Percentiles rank a stretch among this genome's conserved stretches.
Conservation (phyloP, 2,113 vertebrate genomes). For the Crotalus horridus region DNA sequence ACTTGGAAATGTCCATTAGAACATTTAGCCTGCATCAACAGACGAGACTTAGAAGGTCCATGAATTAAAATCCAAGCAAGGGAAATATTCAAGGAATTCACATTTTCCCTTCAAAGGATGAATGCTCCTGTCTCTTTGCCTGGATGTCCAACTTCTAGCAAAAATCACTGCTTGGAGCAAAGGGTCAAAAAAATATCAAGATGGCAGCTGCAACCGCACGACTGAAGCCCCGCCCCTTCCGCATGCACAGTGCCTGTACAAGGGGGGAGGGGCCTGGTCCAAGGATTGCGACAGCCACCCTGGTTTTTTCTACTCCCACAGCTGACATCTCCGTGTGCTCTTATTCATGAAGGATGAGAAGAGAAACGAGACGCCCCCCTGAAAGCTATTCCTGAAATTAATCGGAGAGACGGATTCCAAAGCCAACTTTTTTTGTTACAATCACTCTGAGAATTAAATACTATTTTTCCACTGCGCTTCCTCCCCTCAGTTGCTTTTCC, state of each 20-base stretch:
- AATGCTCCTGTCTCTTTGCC: neutral
- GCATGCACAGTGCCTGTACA: neutral
- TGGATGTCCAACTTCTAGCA: neutral
- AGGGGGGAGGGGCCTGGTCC: neutral
- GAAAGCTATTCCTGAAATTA: neutral
- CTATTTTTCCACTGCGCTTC: conserved; percentile 28
- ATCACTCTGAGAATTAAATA: conserved; percentile 57
- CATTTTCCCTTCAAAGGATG: neutral
- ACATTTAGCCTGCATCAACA: neutral
- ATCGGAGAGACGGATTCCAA: neutral
- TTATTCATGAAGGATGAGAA: neutral
- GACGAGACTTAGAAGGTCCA: neutral
- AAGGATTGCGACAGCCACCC: neutral
- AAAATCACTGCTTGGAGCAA: neutral
- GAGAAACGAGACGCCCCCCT: neutral
- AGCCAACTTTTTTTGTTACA: conserved; percentile 28
- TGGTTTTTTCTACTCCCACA: neutral
- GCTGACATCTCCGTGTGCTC: neutral
- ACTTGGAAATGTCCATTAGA: neutral
- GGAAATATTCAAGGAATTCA: neutral
- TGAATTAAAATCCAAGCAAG: neutral
- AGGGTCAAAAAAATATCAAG: neutral
- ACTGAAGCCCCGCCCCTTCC: neutral
- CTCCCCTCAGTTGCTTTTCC: conserved; percentile 48
- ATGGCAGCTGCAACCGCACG: neutral